A percentile compares a stretch with the other conserved stretches of the same genome.
These are phyloP conservation scores for Geotrupes spiniger DNA, from an alignment of 2,888 invertebrate genomes.

Conservation along the genomic window DNA sequence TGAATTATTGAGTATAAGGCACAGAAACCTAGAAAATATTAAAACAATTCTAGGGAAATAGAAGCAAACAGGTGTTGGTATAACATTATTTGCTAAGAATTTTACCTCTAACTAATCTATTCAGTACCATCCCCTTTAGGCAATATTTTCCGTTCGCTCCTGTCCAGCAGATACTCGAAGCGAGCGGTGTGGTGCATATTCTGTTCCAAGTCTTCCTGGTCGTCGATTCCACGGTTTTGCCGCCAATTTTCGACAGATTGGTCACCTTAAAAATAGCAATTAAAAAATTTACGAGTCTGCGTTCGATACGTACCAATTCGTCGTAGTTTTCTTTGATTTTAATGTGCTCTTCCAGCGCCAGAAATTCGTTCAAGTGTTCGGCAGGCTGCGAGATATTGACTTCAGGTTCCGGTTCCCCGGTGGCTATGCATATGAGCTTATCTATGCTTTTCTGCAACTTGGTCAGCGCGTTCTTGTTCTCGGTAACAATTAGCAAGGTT, in stretches of 20 bases:
- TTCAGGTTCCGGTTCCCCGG: constrained; percentile 22
- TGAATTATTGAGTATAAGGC: no score
- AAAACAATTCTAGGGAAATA: no score
- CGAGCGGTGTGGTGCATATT: constrained; percentile 22
- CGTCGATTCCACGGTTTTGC: constrained; percentile 21
- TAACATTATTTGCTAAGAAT: no score
- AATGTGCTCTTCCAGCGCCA: constrained; percentile 22
- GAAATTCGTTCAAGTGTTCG: constrained; percentile 18
- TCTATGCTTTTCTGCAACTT: constrained; percentile 21
- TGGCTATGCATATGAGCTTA: constrained; percentile 17
- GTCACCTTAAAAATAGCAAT: constrained; percentile 9
- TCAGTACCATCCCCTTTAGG: constrained; percentile 17
- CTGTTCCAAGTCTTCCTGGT: constrained; percentile 23
- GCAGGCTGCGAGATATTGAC: constrained; percentile 19
- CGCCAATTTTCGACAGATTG: constrained; percentile 20
- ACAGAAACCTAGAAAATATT: no score
- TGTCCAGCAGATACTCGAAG: constrained; percentile 24
- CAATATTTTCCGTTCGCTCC: constrained; percentile 25
- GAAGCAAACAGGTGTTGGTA: no score
- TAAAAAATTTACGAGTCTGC: not conserved
- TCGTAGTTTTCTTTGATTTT: constrained; percentile 21
- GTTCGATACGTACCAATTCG: constrained; percentile 15
- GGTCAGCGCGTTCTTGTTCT: constrained; percentile 15
- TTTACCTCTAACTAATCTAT: constrained; percentile 21
- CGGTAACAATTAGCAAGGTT: constrained; percentile 13